phyloP scores from a whole-genome alignment of 2,113 vertebrate genomes.

The Neoarius graeffei region DNA sequence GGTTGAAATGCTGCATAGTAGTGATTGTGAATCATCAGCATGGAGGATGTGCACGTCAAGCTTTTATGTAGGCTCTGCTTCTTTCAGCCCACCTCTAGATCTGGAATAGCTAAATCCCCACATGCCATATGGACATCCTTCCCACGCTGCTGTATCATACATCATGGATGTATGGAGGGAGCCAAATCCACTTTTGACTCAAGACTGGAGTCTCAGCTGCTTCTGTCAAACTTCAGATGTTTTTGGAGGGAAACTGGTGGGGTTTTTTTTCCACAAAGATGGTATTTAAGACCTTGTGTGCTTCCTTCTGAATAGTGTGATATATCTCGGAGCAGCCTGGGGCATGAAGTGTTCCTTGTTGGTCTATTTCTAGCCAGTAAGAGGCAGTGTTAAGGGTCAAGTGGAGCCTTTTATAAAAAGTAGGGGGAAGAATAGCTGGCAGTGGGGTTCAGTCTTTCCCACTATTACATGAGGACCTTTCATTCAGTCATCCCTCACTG shows the following conservation, averaged over 20 bases:
- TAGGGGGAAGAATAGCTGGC: background rate
- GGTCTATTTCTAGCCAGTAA: background rate
- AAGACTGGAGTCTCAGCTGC: background rate
- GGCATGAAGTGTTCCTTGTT: constrained; percentile 1
- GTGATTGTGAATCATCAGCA: constrained; percentile 18
- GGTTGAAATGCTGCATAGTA: background rate
- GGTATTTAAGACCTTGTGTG: background rate
- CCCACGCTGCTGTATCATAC: background rate
- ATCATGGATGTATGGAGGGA: background rate
- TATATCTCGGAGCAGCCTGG: background rate
- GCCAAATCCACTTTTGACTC: background rate
- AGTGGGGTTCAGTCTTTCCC: background rate
- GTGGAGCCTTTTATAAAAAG: background rate
- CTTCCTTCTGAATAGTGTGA: background rate
- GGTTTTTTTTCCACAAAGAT: background rate
- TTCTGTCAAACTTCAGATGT: background rate
- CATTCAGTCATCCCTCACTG: background rate
- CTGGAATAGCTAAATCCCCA: background rate
- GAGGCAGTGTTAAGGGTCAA: background rate
- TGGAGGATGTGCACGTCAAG: background rate
- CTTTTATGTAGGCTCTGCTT: constrained; percentile 6
- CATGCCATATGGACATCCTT: background rate
- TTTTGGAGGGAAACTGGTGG: background rate
- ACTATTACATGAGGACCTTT: background rate
- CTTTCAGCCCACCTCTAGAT: background rate